Percentiles rank a stretch among this genome's conserved stretches.
These are phyloP conservation scores for Anthonomus grandis DNA, from an alignment of 1,140 invertebrate species.

Conservation along the genomic window DNA sequence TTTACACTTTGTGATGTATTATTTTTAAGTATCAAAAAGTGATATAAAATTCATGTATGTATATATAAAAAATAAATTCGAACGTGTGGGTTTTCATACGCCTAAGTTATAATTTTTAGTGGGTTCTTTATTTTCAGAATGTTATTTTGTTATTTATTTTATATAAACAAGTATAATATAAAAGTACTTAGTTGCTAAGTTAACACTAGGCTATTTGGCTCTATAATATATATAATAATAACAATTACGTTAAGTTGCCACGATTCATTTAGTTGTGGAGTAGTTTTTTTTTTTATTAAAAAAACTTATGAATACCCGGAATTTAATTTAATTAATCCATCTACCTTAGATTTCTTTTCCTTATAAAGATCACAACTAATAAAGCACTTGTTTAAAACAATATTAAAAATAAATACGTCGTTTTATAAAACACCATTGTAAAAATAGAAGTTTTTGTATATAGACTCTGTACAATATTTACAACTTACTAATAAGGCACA, in stretches of 20 bases:
- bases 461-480: slow-evolving; percentile 20
- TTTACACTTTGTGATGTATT: slow-evolving; percentile 16
- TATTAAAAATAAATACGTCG: too few relatives aligned
- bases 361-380: too few relatives aligned
- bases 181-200: not conserved
- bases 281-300: too few relatives aligned
- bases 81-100: slow-evolving; percentile 2
- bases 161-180: not conserved
- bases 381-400: too few relatives aligned
- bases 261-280: too few relatives aligned
- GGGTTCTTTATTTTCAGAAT: slow-evolving; percentile 4
- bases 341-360: too few relatives aligned
- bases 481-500: slow-evolving; percentile 12
- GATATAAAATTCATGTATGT: slow-evolving; percentile 8
- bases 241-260: too few relatives aligned
- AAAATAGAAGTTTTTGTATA: too few relatives aligned
- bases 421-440: too few relatives aligned
- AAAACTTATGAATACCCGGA: too few relatives aligned
- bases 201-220: not conserved
- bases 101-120: not conserved
- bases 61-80: not conserved
- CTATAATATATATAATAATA: too few relatives aligned
- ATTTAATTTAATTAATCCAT: too few relatives aligned
- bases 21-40: slow-evolving; percentile 4
- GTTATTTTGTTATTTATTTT: slow-evolving; percentile 14